Base-by-base conservation (phyloP, 2,888 invertebrate species). In the Hemicrepidius hirtus region DNA sequence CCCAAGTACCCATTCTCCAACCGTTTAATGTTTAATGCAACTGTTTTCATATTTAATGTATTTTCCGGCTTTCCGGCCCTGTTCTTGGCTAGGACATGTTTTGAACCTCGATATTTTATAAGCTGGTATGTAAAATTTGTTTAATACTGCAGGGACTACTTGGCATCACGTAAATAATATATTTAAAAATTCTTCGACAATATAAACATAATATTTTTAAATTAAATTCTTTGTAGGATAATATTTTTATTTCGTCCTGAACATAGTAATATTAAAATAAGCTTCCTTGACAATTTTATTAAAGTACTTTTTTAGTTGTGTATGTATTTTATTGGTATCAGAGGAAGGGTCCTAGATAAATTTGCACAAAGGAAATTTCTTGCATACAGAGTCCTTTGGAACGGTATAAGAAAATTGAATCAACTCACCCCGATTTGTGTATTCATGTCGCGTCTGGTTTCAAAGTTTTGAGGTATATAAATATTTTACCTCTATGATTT, bases 401-500 rank as follows among this genome's bases (percentile, higher is more conserved):
- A 35, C 53, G 13, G 46, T 13, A 21, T 49, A 60, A 69, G 64
- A 64, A 70, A 70, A 70, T 70, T 70, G 65, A 70, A 70, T 70
- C 64, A 65, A 41, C 55, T 63, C 20, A n/a, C 37, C n/a, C 55
- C 70, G 64, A 49, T 70, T 70, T 70, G 65, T 64, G 70, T 70
- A 70, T 70, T 70, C 70, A 65, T 40, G 53, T 21, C 70, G 46
- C 46, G 70, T 65, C 41, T 57, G 55, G 65, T 63, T 64, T 70
- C 70, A 65, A 70, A 70, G 70, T 63, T 70, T 64, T 55, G 63
- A 63, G 68, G 64, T 70, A 70, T 59, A 70, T 70, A 70, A 70
- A 70, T 70, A 70, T 70, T 70, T 70, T 65, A 70, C 70, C 59
- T 65, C 70, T 70, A 70, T 70, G 70, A 70, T 70, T 70, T 64